Base-by-base conservation (phyloP, 2,888 invertebrate genomes). In the Idaea aversata region DNA sequence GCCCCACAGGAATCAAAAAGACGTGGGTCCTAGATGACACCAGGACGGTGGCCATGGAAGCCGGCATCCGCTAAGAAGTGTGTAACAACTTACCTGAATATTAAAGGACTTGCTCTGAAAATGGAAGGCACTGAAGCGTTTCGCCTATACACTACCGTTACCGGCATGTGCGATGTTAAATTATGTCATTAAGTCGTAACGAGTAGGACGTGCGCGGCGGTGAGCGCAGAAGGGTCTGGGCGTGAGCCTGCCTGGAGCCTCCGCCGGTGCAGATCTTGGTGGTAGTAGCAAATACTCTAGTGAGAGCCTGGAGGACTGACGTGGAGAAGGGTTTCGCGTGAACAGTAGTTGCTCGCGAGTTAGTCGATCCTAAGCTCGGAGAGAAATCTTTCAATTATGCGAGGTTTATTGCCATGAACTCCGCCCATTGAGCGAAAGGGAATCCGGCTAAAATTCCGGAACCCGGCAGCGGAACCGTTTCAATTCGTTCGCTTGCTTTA, bases 271-370 rank as follows among this genome's bases (percentile, higher is more conserved):
- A 91, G 90, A 95, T 94, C 94, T 95, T 95, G 94, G 94, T 95
- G 93, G 94, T 94, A 94, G 95, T 95, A 95, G 95, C 95, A 95
- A 95, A 94, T 94, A 95, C 93, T 94, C 94, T 89, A 94, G 93
- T 88, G 94, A 94, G 93, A 84, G 82, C 91, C 91, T 93, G 90
- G 93, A 93, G 90, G 93, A 93, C 93, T 93, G 93, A 93, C 83
- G 93, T 93, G 93, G 91, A 80, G 93, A 93, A 93, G 93, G 93
- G 94, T 82, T 82, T 81, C 80, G 79, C 77, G 84, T 77, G 74
- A 85, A 84, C 93, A 93, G 93, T 89, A 85, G 90, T 94, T 93
- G 93, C 87, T 83, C 86, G 89, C 88, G 91, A 90, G 92, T 93
- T 83, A 93, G 92, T 93, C 93, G 92, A 91, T 92, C 93, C 91